A percentile compares a stretch with the other conserved stretches of the same genome.
These are phyloP conservation scores for Carollia perspicillata DNA, from an alignment of 2,113 vertebrate genomes.

Conservation along the genomic window DNA sequence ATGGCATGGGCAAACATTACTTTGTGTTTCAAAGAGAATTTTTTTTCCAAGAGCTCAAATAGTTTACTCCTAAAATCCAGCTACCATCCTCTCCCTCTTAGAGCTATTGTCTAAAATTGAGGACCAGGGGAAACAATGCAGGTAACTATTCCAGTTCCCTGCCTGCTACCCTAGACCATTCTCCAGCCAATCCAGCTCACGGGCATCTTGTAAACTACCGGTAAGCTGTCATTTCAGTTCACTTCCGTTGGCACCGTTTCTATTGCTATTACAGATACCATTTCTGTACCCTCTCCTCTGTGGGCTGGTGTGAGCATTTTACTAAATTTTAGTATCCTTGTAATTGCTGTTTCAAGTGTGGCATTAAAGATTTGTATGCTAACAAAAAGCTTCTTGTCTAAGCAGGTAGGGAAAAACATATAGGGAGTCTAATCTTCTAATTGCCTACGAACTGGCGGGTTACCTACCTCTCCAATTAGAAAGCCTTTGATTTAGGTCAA, in stretches of 20 bases:
- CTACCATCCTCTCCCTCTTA: background rate
- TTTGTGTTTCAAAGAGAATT: background rate
- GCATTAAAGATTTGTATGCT: slow-evolving; percentile 1
- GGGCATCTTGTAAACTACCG: background rate
- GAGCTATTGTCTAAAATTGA: background rate
- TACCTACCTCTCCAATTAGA: slow-evolving; percentile 31
- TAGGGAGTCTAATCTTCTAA: slow-evolving; percentile 52
- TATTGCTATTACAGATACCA: slow-evolving; percentile 22
- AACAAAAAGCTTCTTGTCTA: slow-evolving; percentile 67
- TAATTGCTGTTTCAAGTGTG: background rate
- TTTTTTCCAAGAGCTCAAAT: background rate
- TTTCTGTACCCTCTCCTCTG: background rate
- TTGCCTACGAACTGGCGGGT: slow-evolving; percentile 43
- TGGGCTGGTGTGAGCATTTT: slow-evolving; percentile 19
- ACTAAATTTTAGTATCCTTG: slow-evolving; percentile 53
- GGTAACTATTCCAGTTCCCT: background rate
- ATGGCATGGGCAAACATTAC: background rate
- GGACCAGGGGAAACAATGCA: background rate
- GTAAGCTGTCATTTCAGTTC: background rate
- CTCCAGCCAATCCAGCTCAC: background rate
- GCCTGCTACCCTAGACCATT: background rate
- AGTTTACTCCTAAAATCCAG: background rate
- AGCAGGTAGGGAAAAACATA: slow-evolving; percentile 4
- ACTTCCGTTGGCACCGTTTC: slow-evolving; percentile 2
- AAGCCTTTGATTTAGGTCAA: slow-evolving; percentile 52